Percentiles rank a stretch among this genome's conserved stretches.
These are phyloP conservation scores for Sapayoa aenigma DNA, from an alignment of 2,113 vertebrate species.

Conservation along the genomic window DNA sequence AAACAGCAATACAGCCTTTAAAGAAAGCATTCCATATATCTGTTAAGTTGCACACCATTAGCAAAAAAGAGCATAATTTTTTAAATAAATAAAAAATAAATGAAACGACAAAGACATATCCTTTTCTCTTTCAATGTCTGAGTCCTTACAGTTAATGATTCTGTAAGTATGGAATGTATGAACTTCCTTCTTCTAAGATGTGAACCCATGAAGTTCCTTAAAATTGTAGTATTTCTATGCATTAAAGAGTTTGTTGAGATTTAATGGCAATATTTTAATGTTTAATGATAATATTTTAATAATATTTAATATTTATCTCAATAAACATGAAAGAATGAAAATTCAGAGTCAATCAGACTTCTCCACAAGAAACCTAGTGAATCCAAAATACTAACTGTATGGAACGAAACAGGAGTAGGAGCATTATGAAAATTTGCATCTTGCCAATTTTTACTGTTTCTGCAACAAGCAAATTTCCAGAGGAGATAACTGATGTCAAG, in stretches of 20 bases:
- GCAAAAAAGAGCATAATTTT: background rate
- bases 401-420: background rate
- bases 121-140: background rate
- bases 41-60: background rate
- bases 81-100: background rate
- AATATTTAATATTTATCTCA: too few species aligned
- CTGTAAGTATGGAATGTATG: background rate
- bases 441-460: background rate
- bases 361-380: background rate
- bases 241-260: background rate
- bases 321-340: background rate
- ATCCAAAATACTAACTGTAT: background rate
- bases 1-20: background rate
- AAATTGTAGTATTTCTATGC: background rate
- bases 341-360: background rate
- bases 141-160: background rate
- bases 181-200: background rate
- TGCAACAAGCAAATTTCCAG: background rate
- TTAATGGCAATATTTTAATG: background rate
- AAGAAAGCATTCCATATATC: background rate
- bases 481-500: background rate
- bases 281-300: background rate
- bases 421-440: background rate
- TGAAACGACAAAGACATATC: fast-evolving
- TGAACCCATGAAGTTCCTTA: background rate